These are phyloP conservation scores for Ibidorhyncha struthersii DNA, from an alignment of 2,113 vertebrate species.

Conservation along the genomic window DNA sequence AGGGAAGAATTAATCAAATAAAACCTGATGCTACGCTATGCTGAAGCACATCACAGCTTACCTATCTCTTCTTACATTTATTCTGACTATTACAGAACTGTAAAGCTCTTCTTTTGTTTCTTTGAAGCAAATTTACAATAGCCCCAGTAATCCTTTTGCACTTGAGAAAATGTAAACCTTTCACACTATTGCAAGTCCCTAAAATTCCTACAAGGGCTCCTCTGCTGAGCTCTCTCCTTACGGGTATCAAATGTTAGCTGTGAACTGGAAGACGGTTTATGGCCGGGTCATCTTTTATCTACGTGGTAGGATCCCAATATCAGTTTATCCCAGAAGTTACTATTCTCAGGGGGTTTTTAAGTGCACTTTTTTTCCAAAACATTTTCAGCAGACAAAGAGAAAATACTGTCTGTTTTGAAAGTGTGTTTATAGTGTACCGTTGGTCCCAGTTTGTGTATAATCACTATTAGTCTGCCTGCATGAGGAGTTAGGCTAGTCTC, in stretches of 20 bases:
- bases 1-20: slow-evolving; percentile 29
- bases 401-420: not conserved
- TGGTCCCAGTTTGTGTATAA: not conserved
- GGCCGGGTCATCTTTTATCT: not conserved
- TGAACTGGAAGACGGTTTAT: not conserved
- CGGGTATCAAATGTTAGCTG: not conserved
- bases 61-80: not conserved
- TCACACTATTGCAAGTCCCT: not conserved
- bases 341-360: not conserved
- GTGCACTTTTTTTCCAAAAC: not conserved
- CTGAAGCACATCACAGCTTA: slow-evolving; percentile 4
- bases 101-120: not conserved
- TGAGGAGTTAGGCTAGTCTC: not conserved
- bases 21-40: not conserved
- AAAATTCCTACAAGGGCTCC: not conserved
- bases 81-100: slow-evolving; percentile 10
- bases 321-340: not conserved
- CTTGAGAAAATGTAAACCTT: slow-evolving; percentile 26
- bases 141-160: not conserved
- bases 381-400: not conserved
- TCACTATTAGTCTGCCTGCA: not conserved
- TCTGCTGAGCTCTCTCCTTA: not conserved
- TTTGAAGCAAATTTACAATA: slow-evolving; percentile 22
- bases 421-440: not conserved
- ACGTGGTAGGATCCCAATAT: not conserved